phyloP scores from a whole-genome alignment of 2,113 vertebrate species.

The Prionailurus bengalensis region DNA sequence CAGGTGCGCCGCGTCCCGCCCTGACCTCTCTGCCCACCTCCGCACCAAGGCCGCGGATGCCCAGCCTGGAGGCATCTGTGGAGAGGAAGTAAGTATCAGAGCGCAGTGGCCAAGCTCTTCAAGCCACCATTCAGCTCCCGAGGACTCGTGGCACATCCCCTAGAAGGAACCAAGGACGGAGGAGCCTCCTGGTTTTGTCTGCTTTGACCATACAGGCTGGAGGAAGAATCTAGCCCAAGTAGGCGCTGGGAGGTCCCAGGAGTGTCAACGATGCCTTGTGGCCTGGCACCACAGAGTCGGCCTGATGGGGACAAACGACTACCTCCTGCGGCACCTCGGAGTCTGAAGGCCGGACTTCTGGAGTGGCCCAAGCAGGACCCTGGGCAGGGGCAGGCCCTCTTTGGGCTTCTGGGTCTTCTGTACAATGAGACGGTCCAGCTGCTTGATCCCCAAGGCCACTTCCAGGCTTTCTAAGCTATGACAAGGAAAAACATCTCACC shows the following conservation, averaged over 20 bases:
- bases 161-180: neutral
- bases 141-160: neutral
- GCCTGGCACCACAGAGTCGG: neutral
- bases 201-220: neutral
- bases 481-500: neutral
- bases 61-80: neutral
- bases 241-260: neutral
- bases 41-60: too few species aligned
- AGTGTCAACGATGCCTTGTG: neutral
- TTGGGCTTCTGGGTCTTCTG: neutral
- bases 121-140: neutral
- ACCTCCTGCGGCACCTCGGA: neutral
- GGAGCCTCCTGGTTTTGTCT: neutral
- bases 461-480: neutral
- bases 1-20: neutral
- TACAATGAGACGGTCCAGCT: neutral
- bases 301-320: accelerated
- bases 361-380: neutral
- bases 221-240: neutral
- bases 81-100: neutral
- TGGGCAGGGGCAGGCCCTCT: neutral
- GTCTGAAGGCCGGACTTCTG: neutral
- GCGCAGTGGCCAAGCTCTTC: neutral
- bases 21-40: neutral
- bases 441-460: neutral